Base-by-base conservation (phyloP, 2,113 vertebrate species). In the Chaetops frenatus region DNA sequence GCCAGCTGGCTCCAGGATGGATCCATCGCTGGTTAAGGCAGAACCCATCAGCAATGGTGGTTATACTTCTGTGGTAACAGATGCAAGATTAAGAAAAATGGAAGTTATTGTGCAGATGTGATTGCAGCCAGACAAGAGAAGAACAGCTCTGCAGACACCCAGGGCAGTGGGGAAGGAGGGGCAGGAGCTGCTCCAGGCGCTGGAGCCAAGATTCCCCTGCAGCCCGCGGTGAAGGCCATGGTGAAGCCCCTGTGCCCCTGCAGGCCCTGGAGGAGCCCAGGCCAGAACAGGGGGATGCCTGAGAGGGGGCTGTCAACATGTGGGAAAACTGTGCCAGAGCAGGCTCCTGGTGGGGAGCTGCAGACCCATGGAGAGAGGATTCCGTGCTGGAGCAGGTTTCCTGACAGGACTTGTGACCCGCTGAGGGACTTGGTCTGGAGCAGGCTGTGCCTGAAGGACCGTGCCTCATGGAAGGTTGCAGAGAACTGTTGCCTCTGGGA, bases 381-480 rank as follows among this genome's bases (percentile, higher is more conserved):
- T 40, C 35, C 35, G 7, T 10, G 3, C 17, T 31, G 50, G 42
- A 48, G 25, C 25, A 65, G 17, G 7, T 42, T 72, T 64, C 35
- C 44, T 36, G 21, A 27, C 7, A 16, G 10, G 17, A 65, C 10
- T 13, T 58, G 15, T 10, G 5, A 23, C 12, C 5, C 50, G 27
- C 2, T 20, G 11, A 31, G 25, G 10, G 10, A 33, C 10, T 18
- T 31, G 1, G 15, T 23, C 10, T 38, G 44, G 33, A 44, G 12
- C 11, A 28, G 58, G 25, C 31, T 44, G 31, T 72, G 50, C 28
- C 36, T 36, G 36, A 14, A 28, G 65, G 7, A 51, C 28, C 33
- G 18, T 0, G 2, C 15, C 50, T 10, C 12, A 2, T 4, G 18
- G 35, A 58, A 44, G 23, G 0, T 5, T 42, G 35, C 31, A 56